Base-by-base conservation (phyloP, 2,888 invertebrate genomes). In the Mythimna vitellina region DNA sequence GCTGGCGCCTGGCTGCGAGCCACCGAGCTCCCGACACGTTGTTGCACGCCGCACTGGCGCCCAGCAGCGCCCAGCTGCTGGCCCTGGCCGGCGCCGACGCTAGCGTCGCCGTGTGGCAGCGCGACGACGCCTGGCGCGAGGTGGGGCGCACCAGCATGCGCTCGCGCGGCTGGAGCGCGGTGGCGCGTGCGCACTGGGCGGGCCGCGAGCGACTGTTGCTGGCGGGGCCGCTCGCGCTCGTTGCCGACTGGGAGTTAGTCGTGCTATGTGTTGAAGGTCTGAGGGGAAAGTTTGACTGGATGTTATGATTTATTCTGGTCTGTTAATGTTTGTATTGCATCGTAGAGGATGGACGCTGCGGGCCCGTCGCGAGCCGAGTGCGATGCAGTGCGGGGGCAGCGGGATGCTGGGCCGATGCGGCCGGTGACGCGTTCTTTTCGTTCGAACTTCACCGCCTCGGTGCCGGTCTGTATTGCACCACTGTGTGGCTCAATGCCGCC, bases 401-500 rank as follows among this genome's bases (percentile, higher is more conserved):
- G 32, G 91, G 90, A 8, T 89, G 92, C 88, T 89, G 90, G 89
- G 89, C 87, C 58, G 89, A 87, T 73, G 84, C 81, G 17, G 76
- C 65, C 8, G 91, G 88, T 20, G 88, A 70, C 60, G 87, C 89
- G 46, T 94, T 92, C 84, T 86, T 94, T 38, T 88, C 94, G 67
- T 88, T 93, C 75, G 89, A 90, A 82, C 89, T 90, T 84, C 84
- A 83, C 49, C 86, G 86, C 65, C 85, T 92, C 63, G 93, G 92
- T 53, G 90, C 90, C 14, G 76, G 83, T 6, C 86, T 88, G 54
- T 91, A 89, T 70, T 78, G 85, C 85, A 93, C 94, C 82, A 90
- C 92, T 25, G 90, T 95, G 53, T 92, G 93, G 92, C 90, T 93
- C 56, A 93, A 92, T 78, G 87, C 94, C 29, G 92, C 93, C 65